Evolutionary conservation across 2,797 vertebrate species (phyloP).

Genomic region (Meriones psammophilus): DNA sequence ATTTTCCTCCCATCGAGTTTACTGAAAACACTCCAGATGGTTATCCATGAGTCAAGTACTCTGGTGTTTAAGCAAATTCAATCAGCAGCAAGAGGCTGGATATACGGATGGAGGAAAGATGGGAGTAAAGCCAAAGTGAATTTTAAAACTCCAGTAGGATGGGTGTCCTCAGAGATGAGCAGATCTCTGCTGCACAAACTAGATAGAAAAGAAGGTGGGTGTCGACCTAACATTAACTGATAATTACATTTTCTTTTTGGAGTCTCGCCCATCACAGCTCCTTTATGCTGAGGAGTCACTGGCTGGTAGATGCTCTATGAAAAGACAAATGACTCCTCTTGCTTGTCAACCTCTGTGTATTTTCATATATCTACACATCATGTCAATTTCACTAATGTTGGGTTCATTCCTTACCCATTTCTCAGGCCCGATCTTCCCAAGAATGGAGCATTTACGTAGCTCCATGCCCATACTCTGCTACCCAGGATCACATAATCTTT

Average conservation of each 20-base stretch:
- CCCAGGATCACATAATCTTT: conserved; percentile 21
- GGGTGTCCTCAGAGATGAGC: conserved; percentile 53
- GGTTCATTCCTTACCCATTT: background rate
- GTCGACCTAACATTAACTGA: conserved; percentile 17
- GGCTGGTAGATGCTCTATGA: background rate
- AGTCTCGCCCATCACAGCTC: background rate
- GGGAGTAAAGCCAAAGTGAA: conserved; percentile 12
- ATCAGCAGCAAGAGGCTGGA: conserved; percentile 61
- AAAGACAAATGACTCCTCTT: background rate
- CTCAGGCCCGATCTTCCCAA: background rate
- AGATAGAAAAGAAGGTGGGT: background rate
- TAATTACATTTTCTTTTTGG: background rate
- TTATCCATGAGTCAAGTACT: conserved; percentile 69
- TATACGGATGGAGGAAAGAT: background rate
- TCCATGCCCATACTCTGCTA: background rate
- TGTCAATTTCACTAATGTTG: background rate
- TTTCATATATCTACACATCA: background rate
- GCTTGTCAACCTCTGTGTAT: background rate
- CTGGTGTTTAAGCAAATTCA: conserved; percentile 64
- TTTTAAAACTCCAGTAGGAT: conserved; percentile 45
- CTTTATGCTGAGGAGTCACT: conserved; percentile 6
- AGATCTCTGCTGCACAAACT: background rate
- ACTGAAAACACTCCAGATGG: conserved; percentile 69
- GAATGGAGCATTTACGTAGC: background rate
- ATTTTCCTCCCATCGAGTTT: conserved; percentile 59